Evolutionary conservation across 1,140 invertebrate species (phyloP).

Genomic region (Hermatobates lingyangjiaoensis): DNA sequence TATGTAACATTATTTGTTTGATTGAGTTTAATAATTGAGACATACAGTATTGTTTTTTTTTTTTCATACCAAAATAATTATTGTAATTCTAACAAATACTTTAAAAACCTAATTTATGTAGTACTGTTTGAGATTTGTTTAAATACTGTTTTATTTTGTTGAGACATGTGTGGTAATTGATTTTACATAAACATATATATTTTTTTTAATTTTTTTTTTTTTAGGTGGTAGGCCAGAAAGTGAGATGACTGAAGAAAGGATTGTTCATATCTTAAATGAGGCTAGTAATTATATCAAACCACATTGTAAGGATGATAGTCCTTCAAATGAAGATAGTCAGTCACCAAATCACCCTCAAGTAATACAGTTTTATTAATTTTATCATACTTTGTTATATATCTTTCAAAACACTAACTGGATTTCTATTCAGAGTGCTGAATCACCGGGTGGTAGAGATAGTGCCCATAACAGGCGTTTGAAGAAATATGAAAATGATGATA

Average conservation of each 20-base stretch:
- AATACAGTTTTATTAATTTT: not conserved
- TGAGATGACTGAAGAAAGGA: conserved; percentile 76
- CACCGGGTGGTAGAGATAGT: conserved; percentile 16
- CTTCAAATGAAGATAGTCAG: conserved; percentile 60
- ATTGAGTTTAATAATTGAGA: too few species aligned
- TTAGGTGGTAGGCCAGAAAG: conserved; percentile 40
- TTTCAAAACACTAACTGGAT: too few species aligned
- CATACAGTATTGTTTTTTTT: too few species aligned
- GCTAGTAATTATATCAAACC: conserved; percentile 48
- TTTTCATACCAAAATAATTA: too few species aligned
- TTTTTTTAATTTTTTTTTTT: too few species aligned
- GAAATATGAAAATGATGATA: conserved; percentile 82
- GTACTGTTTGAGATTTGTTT: too few species aligned
- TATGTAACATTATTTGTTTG: too few species aligned
- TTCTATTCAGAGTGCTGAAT: conserved; percentile 10
- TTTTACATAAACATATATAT: too few species aligned
- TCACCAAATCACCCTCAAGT: conserved; percentile 36
- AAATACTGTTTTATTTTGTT: too few species aligned
- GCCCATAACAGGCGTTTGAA: conserved; percentile 51
- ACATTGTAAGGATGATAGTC: conserved; percentile 35
- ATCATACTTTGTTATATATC: not conserved
- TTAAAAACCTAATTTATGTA: too few species aligned
- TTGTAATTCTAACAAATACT: too few species aligned
- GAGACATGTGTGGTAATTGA: too few species aligned
- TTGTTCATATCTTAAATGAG: conserved; percentile 83